These are phyloP conservation scores for Anolis apletophallus DNA, from an alignment of 2,797 vertebrate genomes.

Conservation along the genomic window DNA sequence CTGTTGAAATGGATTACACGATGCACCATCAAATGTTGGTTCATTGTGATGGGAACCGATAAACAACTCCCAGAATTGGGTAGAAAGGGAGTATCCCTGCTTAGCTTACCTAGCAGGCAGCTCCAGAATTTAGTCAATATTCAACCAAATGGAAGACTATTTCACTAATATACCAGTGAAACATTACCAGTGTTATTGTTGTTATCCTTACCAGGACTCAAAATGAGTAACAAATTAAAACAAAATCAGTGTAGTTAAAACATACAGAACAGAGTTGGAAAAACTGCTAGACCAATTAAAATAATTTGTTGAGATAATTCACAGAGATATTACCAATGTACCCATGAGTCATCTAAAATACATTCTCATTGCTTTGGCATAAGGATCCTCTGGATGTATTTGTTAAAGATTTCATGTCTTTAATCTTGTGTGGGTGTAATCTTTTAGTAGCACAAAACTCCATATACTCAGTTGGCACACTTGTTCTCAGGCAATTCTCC, in stretches of 20 bases:
- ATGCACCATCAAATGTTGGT: neutral
- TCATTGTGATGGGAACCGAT: neutral
- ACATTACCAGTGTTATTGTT: neutral
- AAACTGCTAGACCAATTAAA: neutral
- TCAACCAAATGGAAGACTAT: neutral
- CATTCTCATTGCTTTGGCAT: neutral
- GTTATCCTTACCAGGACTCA: neutral
- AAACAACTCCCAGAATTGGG: neutral
- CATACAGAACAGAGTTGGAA: neutral
- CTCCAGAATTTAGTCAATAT: neutral
- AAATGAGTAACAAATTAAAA: neutral
- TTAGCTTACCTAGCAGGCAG: neutral
- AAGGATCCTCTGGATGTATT: neutral
- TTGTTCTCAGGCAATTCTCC: neutral
- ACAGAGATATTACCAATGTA: neutral
- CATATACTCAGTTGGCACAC: neutral
- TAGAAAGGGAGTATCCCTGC: neutral
- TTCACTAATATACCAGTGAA: no score
- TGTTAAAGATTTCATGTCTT: neutral
- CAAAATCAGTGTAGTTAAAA: neutral
- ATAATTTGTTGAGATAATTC: neutral
- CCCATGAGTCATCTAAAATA: neutral
- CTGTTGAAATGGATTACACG: conserved; percentile 16
- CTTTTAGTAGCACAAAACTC: neutral
- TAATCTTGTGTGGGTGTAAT: no score